These are phyloP conservation scores for Cheilosia pagana DNA, from an alignment of 2,888 invertebrate genomes.

Conservation along the genomic window DNA sequence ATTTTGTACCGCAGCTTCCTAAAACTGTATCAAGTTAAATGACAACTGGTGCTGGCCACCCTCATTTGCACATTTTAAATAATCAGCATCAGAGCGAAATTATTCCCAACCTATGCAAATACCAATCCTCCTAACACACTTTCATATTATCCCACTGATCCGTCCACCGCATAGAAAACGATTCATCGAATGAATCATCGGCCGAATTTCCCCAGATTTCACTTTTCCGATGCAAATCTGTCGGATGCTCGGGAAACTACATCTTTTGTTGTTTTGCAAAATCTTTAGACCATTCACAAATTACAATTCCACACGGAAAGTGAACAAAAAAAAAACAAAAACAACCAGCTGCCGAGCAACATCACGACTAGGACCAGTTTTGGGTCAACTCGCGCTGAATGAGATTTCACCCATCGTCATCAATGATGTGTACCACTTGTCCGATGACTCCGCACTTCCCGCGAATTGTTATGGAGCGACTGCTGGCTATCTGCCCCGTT, in stretches of 20 bases:
- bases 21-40: too few species aligned
- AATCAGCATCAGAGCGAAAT: too few species aligned
- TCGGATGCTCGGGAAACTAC: constrained; percentile 41
- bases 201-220: constrained; percentile 53
- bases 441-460: constrained; percentile 63
- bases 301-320: constrained; percentile 24
- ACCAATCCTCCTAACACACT: neutral
- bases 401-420: constrained; percentile 68
- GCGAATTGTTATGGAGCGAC: constrained; percentile 43
- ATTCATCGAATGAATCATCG: constrained; percentile 21
- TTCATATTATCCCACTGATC: neutral
- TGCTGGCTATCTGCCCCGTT: constrained; percentile 8
- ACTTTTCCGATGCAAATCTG: constrained; percentile 48
- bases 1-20: too few species aligned
- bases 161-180: neutral
- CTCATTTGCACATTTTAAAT: too few species aligned
- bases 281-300: constrained; percentile 32
- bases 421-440: constrained; percentile 51
- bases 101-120: too few species aligned
- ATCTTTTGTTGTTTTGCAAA: constrained; percentile 30
- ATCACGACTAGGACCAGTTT: constrained; percentile 67
- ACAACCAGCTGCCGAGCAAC: constrained; percentile 29
- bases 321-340: constrained; percentile 12
- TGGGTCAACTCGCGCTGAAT: constrained; percentile 47
- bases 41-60: too few species aligned